Conservation (phyloP, 2,113 vertebrate genomes). For the Melospiza georgiana region DNA sequence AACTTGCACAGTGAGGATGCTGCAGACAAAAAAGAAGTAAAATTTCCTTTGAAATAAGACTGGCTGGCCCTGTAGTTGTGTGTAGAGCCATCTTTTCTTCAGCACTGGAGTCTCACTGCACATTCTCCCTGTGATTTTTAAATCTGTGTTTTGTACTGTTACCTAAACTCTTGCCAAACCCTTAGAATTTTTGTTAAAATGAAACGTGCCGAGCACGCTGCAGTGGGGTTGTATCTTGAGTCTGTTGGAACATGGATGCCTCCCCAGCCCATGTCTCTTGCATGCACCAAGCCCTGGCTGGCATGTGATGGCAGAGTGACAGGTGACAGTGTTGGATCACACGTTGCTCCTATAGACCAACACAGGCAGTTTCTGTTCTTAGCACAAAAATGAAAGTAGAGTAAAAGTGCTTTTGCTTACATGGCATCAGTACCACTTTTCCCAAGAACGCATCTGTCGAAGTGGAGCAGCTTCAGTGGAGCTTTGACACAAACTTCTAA, state of each 20-base stretch:
- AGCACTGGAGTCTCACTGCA: not conserved
- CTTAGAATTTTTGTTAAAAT: not conserved
- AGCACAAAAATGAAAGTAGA: not conserved
- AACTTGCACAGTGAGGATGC: not conserved
- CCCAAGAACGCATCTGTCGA: not conserved
- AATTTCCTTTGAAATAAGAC: not conserved
- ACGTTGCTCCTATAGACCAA: fast-evolving
- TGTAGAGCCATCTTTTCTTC: not conserved
- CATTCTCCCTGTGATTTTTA: not conserved
- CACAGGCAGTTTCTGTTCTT: not conserved
- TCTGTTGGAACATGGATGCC: not conserved
- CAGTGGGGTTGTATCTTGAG: not conserved
- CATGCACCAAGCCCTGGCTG: not conserved
- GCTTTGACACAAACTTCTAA: not conserved
- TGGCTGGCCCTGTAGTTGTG: not conserved
- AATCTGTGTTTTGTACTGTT: not conserved
- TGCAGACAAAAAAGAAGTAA: not conserved
- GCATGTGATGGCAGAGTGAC: not conserved
- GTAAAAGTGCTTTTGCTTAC: not conserved
- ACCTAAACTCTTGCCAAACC: not conserved
- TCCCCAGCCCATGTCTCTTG: not conserved
- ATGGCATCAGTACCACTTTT: not conserved
- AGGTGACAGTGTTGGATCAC: not conserved
- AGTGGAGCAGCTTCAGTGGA: not conserved
- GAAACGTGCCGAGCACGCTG: not conserved